Percentiles rank a stretch among this genome's conserved stretches.
Evolutionary conservation across 2,797 vertebrate genomes (phyloP).

Genomic region (Trichosurus vulpecula): DNA sequence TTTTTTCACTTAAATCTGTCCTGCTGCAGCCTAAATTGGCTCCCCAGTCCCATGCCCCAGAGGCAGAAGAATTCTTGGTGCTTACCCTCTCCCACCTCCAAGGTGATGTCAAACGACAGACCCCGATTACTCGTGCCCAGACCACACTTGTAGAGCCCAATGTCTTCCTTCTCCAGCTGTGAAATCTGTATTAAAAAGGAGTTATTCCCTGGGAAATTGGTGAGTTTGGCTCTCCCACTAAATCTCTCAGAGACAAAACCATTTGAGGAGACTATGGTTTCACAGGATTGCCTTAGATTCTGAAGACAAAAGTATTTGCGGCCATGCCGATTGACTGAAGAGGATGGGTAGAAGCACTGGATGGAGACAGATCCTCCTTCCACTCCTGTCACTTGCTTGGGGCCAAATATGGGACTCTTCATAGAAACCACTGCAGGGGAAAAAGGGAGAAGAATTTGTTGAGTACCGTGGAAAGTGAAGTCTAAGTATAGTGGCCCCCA

Average conservation of each 20-base stretch:
- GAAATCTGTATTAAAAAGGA: slow-evolving; percentile 77
- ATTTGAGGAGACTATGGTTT: slow-evolving; percentile 61
- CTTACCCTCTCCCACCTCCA: slow-evolving; percentile 81
- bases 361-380: slow-evolving; percentile 39
- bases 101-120: slow-evolving; percentile 74
- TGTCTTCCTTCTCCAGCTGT: slow-evolving; percentile 2
- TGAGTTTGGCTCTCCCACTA: slow-evolving; percentile 61
- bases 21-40: not conserved
- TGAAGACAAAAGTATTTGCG: slow-evolving; percentile 85
- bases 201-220: slow-evolving; percentile 45
- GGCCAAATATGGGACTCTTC: slow-evolving; percentile 83
- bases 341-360: slow-evolving; percentile 82
- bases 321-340: slow-evolving; percentile 72
- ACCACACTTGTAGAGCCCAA: slow-evolving; percentile 82
- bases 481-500: not conserved
- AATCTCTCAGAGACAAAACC: slow-evolving; percentile 46
- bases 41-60: not conserved
- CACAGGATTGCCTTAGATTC: slow-evolving; percentile 48
- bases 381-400: slow-evolving; percentile 64
- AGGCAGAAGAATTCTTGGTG: not conserved
- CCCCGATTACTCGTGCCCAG: slow-evolving; percentile 74
- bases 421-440: slow-evolving; percentile 65
- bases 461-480: not conserved
- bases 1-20: not conserved
- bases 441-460: slow-evolving; percentile 34